Evolutionary conservation across 2,797 vertebrate genomes (phyloP), one percentile per base, ranked within the genome.

Genomic region (Poecilia picta): DNA sequence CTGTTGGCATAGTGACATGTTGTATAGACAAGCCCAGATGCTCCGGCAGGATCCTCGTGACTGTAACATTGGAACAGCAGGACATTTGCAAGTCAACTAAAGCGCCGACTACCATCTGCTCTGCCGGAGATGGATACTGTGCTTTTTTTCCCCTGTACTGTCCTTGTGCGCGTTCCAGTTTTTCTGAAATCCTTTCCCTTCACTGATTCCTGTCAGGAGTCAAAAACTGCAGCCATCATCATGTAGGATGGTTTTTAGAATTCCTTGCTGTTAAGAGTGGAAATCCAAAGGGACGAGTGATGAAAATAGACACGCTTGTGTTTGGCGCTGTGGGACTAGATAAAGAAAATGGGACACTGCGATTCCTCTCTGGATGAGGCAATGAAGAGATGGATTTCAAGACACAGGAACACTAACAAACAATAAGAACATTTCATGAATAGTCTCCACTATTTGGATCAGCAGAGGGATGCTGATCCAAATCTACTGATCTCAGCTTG

Each of bases 41-140:
- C 88, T 90, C 82, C 86, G 75, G 83, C 85, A 81, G 71, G 86
- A 72, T 87, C 89, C 88, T 85, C 55, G 81, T 85, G 89, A 92
- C 92, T 93, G 90, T 92, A 91, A 90, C 78, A 88, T 86, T 87
- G 91, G 88, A 92, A 89, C 85, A 75, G 89, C 79, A 47, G 90
- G 73, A 77, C 90, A 93, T 94, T 94, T 92, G 92, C 94, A 95
- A 94, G 92, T 95, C 92, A 90, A 90, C 83, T 84, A 90, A 86
- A 78, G 91, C 91, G 93, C 87, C 83, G 90, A 88, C 89, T 74
- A 91, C 95, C 95, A 95, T 95, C 95, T 95, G 95, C 89, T 95
- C 87, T 53, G 88, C 90, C 76, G 23, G 88, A 77, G 85, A 91
- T 84, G 88, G 87, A 90, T 86, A 86, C 88, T 78, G 91, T 79